Conservation (phyloP, 1,140 invertebrate genomes). For the Drosophila auraria region DNA sequence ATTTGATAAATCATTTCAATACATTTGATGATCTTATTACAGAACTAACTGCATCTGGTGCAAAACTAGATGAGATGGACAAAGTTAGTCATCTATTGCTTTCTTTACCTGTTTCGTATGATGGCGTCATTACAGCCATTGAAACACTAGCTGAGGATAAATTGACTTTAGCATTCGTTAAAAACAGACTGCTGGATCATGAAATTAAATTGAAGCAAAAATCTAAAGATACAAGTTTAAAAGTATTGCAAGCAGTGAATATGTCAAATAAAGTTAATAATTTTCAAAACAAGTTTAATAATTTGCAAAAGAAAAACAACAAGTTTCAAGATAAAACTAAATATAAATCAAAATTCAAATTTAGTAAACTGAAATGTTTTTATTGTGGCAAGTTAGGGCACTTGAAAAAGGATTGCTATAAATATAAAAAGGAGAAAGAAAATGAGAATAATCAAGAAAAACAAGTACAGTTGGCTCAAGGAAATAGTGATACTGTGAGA, state of each 20-base stretch:
- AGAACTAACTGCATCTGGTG: too few relatives aligned
- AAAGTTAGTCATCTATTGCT: too few relatives aligned
- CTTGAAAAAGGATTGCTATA: not conserved
- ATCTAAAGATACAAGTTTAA: conserved; percentile 49
- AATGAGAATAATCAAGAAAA: conserved; percentile 6
- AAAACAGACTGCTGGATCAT: conserved; percentile 79
- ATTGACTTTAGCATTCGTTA: conserved; percentile 70
- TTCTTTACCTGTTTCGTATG: too few relatives aligned
- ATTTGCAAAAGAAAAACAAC: conserved; percentile 4
- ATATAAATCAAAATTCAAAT: conserved; percentile 10
- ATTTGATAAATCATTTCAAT: too few relatives aligned
- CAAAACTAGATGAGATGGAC: too few relatives aligned
- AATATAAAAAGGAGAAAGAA: not conserved
- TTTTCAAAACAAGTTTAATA: not conserved
- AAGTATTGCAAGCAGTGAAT: conserved; percentile 49
- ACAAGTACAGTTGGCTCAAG: not conserved
- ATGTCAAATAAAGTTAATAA: not conserved
- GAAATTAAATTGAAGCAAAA: conserved; percentile 77
- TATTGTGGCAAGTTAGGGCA: not conserved
- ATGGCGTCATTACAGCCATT: too few relatives aligned
- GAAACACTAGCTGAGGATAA: too few relatives aligned
- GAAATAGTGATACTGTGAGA: not conserved
- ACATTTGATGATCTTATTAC: too few relatives aligned
- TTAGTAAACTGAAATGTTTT: conserved; percentile 7
- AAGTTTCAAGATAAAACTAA: conserved; percentile 7